Evolutionary conservation across 2,888 invertebrate genomes (phyloP).

Genomic region (Drosophila recens): DNA sequence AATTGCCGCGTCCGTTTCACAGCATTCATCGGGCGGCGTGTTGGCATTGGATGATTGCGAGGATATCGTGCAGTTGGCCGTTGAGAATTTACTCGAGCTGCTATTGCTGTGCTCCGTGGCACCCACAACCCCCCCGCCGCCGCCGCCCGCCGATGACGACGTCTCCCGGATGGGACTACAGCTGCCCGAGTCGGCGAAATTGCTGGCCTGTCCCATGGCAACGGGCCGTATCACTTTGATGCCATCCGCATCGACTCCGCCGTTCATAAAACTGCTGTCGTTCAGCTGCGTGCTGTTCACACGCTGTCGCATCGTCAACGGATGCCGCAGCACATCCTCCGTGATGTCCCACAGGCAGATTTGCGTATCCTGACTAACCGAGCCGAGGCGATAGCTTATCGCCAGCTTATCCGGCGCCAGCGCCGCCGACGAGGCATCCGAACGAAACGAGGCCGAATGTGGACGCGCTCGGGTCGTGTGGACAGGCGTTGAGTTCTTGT

Average conservation of each 20-base stretch:
- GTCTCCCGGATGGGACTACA: conserved; percentile 78
- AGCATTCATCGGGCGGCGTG: conserved; percentile 80
- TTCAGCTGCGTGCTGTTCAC: conserved; percentile 81
- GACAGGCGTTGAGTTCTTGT: conserved; percentile 83
- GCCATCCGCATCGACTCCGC: conserved; percentile 82
- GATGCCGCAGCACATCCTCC: conserved; percentile 95
- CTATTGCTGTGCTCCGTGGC: conserved; percentile 82
- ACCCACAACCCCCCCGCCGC: conserved; percentile 34
- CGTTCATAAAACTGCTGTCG: conserved; percentile 82
- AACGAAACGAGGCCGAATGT: conserved; percentile 84
- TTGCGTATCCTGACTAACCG: conserved; percentile 99
- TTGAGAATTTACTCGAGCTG: conserved; percentile 85
- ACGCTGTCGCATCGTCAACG: conserved; percentile 85
- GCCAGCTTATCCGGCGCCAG: conserved; percentile 85
- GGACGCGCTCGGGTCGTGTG: conserved; percentile 79
- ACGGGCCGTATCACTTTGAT: conserved; percentile 84
- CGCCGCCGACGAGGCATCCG: conserved; percentile 82
- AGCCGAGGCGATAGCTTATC: conserved; percentile 94
- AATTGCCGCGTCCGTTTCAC: conserved; percentile 53
- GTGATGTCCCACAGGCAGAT: conserved; percentile 99
- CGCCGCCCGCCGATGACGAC: conserved; percentile 26
- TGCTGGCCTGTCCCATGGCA: conserved; percentile 77
- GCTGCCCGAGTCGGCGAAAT: conserved; percentile 59
- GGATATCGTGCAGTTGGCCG: conserved; percentile 85
- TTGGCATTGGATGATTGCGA: conserved; percentile 84